Base-by-base conservation (phyloP, 2,797 vertebrate genomes). In the Zalophus californianus region DNA sequence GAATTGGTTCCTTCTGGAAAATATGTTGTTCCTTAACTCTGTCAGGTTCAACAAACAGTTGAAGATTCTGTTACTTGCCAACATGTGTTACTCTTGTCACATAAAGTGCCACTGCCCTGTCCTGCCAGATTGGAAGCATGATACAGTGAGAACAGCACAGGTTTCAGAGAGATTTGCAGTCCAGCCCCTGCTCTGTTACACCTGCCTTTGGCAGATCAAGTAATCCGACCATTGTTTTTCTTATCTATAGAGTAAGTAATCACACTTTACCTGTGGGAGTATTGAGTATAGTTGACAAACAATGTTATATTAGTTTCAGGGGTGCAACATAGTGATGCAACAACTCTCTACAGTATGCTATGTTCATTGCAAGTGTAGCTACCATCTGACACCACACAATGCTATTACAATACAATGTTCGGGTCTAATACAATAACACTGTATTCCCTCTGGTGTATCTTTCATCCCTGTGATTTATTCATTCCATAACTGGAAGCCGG, bases 1-100 rank as follows among this genome's bases (percentile, higher is more conserved):
- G 60, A 83, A 56, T 50, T 84, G 75, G 89, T 86, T 94, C 18
- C 35, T 92, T 80, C 80, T 38, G 75, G 75, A 70, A 93, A 96
- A 75, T 58, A 52, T 7, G 0, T 90, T 66, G 23, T 52, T 14
- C 52, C 44, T 82, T 60, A 70, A 70, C 29, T 83, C 18, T 79
- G 54, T 87, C 52, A 77, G 64, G 14, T 72, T 68, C 32, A 92
- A 11, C 7, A 27, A 64, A 68, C n/a, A 50, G 29, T 7, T 75
- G 78, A 82, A 80, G 35, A 44, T 85, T 64, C 29, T 41, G 64
- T 96, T 60, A 16, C 25, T 78, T 91, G 15, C 38, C 10, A n/a
- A 25, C 27, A 6, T 32, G 2, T 27, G 21, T 38, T 70, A 54
- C 8, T 66, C 41, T 78, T 83, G 58, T 77, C 52, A 64, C 5